These are phyloP conservation scores for Leuciscus idus DNA, from an alignment of 2,113 vertebrate genomes.

Conservation along the genomic window DNA sequence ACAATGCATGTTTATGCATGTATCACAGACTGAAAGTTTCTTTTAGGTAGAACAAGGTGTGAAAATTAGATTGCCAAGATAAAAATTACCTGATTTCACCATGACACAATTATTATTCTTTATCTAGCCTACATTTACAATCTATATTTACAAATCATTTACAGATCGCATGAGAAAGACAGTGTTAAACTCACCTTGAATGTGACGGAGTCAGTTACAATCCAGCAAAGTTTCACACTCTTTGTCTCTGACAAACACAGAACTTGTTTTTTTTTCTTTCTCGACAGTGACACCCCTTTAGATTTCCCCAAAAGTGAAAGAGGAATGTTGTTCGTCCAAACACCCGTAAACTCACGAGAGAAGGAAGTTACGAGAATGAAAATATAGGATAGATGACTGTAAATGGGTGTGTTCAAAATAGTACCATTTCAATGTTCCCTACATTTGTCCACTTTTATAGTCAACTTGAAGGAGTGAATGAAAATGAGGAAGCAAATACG, in stretches of 20 bases:
- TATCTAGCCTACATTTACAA: not conserved
- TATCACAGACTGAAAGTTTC: not conserved
- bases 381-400: not conserved
- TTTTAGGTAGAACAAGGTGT: not conserved
- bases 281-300: not conserved
- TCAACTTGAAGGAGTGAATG: too few relatives aligned
- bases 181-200: slow-evolving; percentile 7
- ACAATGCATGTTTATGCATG: too few relatives aligned
- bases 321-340: not conserved
- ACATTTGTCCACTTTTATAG: too few relatives aligned
- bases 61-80: not conserved
- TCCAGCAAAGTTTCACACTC: not conserved
- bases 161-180: not conserved
- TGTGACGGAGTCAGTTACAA: not conserved
- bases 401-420: too few relatives aligned
- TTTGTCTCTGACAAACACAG: not conserved
- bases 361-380: slow-evolving; percentile 7
- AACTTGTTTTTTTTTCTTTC: not conserved
- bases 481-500: too few relatives aligned
- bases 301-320: not conserved
- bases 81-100: not conserved
- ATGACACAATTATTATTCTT: not conserved
- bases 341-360: not conserved
- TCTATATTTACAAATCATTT: not conserved
- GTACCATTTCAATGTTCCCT: too few relatives aligned